Evolutionary conservation across 2,113 vertebrate species (phyloP), one percentile per base, ranked within the genome.

Genomic region (Cinclus cinclus): DNA sequence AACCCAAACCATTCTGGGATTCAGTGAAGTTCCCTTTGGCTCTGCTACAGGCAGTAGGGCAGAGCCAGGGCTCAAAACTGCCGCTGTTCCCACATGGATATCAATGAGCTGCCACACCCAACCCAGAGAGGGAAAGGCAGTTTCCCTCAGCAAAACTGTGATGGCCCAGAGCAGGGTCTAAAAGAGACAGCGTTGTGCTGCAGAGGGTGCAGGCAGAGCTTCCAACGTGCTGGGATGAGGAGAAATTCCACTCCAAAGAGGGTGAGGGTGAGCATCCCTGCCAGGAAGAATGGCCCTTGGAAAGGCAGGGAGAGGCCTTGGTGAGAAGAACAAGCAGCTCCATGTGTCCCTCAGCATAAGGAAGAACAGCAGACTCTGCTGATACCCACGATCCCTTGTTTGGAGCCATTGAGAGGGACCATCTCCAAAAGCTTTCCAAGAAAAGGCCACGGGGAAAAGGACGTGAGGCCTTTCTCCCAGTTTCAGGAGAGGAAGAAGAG

Each of bases 221-320:
- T n/a, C 25, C 20, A 35, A 25, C 19, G 31, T 0, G 0, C 9
- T 37, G 46, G 59, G 24, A 42, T 4, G 1, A 65, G 44, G 41
- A 77, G 27, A 16, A 28, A 41, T 33, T 27, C 41, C 31, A 23
- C 15, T 27, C 21, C 16, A 12, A 39, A 49, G n/a, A 69, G 10
- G 8, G 5, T 15, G n/a, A 69, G 10, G 8, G 5, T 15, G 27
- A 63, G 27, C n/a, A 25, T 23, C 24, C 28, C 19, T 46, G 27
- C 18, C 7, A 19, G 33, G 31, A 28, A 71, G 33, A 63, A 46
- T 3, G 63, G 62, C n/a, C 44, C 58, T 75, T 64, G 27, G 31
- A 37, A 50, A 1, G 7, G 47, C 7, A 14, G 14, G 8, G 9
- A 37, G 25, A 18, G 5, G 6, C 25, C 18, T 10, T 35, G n/a